Evolutionary conservation across 2,113 vertebrate genomes (phyloP), one percentile per base, ranked within the genome.

Genomic region (Butorides virescens): DNA sequence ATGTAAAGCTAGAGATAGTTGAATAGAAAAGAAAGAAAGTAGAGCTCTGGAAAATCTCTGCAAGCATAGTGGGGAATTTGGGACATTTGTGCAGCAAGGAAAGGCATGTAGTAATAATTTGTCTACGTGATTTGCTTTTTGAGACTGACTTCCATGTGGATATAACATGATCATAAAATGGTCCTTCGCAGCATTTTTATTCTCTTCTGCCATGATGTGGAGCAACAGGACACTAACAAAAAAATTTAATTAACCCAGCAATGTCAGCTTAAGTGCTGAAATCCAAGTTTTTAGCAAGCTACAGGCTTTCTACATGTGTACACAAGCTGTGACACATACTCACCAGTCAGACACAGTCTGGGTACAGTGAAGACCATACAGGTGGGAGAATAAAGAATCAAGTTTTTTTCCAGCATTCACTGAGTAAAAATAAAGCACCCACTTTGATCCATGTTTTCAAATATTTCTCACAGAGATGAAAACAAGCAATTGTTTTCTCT

Each of bases 21-120:
- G 2, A 52, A 67, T 8, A 80, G 27, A 62, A 89, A 77, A 91
- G 67, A 90, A 47, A 63, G 44, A 46, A 80, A 61, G 7, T 22
- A 65, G n/a, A 92, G 70, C n/a, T 75, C 95, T 95, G 93, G 92
- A 90, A 91, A 90, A 85, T 47, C 56, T 96, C 90, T 82, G 44
- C 1, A 11, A 74, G 18, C 14, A 15, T 58, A 61, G 36, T 27
- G 15, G 30, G 17, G 56, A 73, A n/a, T 34, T 39, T 1, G 4
- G 27, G 62, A 65, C 27, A 61, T 44, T 56, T 3, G 1, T 46
- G 30, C 15, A 20, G 15, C 0, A 2, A 67, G 20, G 29, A 84
- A 84, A 81, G 29, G 21, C 29, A 20, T 56, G 70, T 11, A 86
- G 29, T 29, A 53, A 91, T 27, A 84, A 59, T 71, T 74, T 71